Evolutionary conservation across 2,888 invertebrate species (phyloP).

Genomic region (Leptura quadrifasciata): DNA sequence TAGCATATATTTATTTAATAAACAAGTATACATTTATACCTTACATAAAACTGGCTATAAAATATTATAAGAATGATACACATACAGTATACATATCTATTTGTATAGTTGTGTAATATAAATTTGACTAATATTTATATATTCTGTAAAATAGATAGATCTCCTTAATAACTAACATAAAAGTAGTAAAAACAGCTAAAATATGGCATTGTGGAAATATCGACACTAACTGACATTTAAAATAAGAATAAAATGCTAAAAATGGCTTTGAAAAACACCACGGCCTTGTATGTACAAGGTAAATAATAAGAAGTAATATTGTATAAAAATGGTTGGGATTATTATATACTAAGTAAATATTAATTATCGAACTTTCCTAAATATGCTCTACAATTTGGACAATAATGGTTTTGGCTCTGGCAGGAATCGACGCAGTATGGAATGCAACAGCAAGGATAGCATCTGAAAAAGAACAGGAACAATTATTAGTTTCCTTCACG

Average conservation of each 20-base stretch:
- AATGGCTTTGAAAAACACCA: conserved; percentile 50
- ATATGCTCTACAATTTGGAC: conserved; percentile 73
- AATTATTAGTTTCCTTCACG: background rate
- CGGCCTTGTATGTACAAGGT: background rate
- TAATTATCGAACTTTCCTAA: conserved; percentile 68
- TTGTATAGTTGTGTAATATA: background rate
- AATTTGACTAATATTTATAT: background rate
- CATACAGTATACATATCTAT: background rate
- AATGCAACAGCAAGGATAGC: conserved; percentile 72
- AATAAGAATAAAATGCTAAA: background rate
- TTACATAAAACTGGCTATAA: background rate
- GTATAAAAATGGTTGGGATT: background rate
- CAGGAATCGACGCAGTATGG: conserved; percentile 75
- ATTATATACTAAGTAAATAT: background rate
- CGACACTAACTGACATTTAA: background rate
- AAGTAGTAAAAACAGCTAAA: background rate
- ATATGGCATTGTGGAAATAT: background rate
- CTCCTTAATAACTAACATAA: background rate
- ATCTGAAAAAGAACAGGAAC: conserved; percentile 66
- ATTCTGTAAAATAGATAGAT: background rate
- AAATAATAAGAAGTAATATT: background rate
- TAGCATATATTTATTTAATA: background rate
- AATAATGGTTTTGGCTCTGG: conserved; percentile 73
- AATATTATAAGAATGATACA: background rate
- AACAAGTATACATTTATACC: background rate